Base-by-base conservation (phyloP, 2,797 vertebrate species). In the Selene dorsalis region DNA sequence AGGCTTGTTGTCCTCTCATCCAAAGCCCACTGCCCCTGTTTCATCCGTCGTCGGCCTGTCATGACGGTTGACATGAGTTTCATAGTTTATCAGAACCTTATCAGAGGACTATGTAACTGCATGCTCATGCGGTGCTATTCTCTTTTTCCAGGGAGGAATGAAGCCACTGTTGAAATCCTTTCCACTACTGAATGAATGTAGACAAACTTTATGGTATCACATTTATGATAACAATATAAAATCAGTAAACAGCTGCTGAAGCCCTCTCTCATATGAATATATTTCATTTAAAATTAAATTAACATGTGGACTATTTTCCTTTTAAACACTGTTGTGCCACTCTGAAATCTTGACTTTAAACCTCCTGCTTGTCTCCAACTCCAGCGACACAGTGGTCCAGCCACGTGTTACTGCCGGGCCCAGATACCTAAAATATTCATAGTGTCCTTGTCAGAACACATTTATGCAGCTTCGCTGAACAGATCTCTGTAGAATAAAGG, bases 341-440 rank as follows among this genome's bases (percentile, higher is more conserved):
- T 82, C 56, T 4, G 47, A 73, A 69, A 30, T 80, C 59, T 62
- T 58, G 0, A 77, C 47, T 32, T 32, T 50, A 41, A 66, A 69
- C 47, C 68, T 74, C 47, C 47, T 60, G 52, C 59, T 72, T 64
- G 41, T 32, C 17, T 86, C 30, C 20, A 39, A 62, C 61, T 52
- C 48, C 5, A 4, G 73, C 61, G 64, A 69, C 75, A 74, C 70
- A 78, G 83, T 82, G 66, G 79, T 22, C 3, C 28, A 48, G 69
- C 58, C 86, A 83, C 59, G 60, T 90, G 90, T 78, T 73, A 38
- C 72, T 75, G 86, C 80, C 26, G 26, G 75, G 74, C 69, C 58
- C 73, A 73, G 76, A 86, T 77, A 87, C 73, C 80, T 94, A 87
- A 93, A 94, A 94, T 91, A 94, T 93, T 93, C 84, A 94, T 92